Evolutionary conservation across 1,140 invertebrate species (phyloP).

Genomic region (Ladona fulva): DNA sequence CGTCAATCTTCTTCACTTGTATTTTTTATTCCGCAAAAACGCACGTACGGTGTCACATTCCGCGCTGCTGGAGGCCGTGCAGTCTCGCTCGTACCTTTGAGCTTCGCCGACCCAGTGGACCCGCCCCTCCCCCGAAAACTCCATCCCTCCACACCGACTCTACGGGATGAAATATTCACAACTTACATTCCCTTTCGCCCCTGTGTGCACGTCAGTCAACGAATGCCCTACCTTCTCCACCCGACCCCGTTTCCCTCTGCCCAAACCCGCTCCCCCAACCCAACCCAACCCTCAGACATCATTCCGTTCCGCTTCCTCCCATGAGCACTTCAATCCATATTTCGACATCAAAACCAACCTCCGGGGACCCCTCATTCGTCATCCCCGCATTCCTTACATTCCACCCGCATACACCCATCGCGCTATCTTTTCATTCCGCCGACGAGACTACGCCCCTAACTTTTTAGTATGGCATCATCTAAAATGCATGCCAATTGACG

Average conservation of each 20-base stretch:
- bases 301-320: neutral
- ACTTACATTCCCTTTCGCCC: neutral
- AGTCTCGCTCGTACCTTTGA: too few relatives aligned
- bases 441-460: too few relatives aligned
- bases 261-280: too few relatives aligned
- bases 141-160: neutral
- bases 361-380: neutral
- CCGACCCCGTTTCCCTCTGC: too few relatives aligned
- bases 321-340: neutral
- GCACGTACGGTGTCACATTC: too few relatives aligned
- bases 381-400: neutral
- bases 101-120: neutral
- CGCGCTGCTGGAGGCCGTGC: too few relatives aligned
- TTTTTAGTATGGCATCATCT: too few relatives aligned
- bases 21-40: too few relatives aligned
- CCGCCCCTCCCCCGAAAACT: neutral
- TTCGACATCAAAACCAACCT: constrained; percentile 9
- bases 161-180: neutral
- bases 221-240: neutral
- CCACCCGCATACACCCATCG: too few relatives aligned
- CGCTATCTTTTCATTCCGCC: too few relatives aligned
- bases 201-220: neutral
- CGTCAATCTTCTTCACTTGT: too few relatives aligned
- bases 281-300: neutral
- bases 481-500: too few relatives aligned